Evolutionary conservation across 2,797 vertebrate genomes (phyloP).

Genomic region (Chloroceryle inda): DNA sequence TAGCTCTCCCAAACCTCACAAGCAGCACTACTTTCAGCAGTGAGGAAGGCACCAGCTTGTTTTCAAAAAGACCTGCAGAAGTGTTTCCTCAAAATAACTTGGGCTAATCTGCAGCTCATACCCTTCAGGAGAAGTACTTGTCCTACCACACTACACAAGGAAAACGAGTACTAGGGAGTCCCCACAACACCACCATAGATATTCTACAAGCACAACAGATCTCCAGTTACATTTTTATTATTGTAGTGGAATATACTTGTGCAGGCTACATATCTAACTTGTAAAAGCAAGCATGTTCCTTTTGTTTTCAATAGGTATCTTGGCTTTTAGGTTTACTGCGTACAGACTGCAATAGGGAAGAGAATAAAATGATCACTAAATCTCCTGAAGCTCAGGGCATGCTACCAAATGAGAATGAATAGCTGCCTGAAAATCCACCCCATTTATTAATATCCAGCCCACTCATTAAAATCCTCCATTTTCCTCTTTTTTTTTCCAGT

Average conservation of each 20-base stretch:
- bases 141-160: background rate
- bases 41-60: background rate
- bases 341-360: background rate
- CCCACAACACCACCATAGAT: background rate
- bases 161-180: background rate
- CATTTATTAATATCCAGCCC: background rate
- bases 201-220: background rate
- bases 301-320: background rate
- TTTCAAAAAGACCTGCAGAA: background rate
- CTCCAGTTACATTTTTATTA: background rate
- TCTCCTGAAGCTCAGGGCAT: background rate
- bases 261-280: background rate
- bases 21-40: background rate
- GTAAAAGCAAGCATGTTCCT: background rate
- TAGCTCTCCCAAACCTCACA: background rate
- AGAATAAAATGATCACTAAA: background rate
- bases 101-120: background rate
- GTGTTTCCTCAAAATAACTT: background rate
- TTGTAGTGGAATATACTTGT: background rate
- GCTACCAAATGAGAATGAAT: background rate
- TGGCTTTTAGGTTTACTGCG: background rate
- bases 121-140: background rate
- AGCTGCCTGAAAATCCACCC: background rate
- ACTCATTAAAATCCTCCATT: background rate
- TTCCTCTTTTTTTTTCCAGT: accelerated